Conservation (phyloP, 2,888 invertebrate genomes). For the Andricus quercusramuli region DNA sequence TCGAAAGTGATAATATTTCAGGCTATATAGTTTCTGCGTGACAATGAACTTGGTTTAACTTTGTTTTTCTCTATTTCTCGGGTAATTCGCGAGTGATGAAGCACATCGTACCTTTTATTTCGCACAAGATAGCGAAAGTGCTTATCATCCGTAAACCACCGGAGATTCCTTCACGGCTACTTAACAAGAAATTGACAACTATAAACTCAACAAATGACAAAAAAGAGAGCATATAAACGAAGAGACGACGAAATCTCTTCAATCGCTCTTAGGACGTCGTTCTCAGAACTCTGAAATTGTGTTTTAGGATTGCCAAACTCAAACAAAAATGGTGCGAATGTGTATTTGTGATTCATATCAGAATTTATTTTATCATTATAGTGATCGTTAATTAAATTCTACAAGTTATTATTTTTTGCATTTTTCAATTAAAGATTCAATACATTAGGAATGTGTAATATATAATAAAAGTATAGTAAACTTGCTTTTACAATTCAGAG, state of each 20-base stretch:
- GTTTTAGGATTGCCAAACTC: neutral
- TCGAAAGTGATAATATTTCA: slow-evolving; percentile 8
- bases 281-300: slow-evolving; percentile 14
- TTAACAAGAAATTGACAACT: slow-evolving; percentile 47
- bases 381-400: no score
- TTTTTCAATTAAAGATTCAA: no score
- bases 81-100: slow-evolving; percentile 46
- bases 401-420: no score
- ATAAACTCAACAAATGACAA: slow-evolving; percentile 40
- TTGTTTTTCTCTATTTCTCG: neutral
- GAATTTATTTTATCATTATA: neutral
- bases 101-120: slow-evolving; percentile 51
- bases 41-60: slow-evolving; percentile 18
- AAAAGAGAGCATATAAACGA: slow-evolving; percentile 62
- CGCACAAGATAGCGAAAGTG: slow-evolving; percentile 60
- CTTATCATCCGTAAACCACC: slow-evolving; percentile 57
- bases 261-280: slow-evolving; percentile 48
- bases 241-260: slow-evolving; percentile 44
- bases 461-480: neutral
- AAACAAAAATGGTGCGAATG: slow-evolving; percentile 4
- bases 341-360: neutral
- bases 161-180: slow-evolving; percentile 48
- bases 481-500: neutral
- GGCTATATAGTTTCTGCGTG: neutral
- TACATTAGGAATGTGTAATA: neutral